Evolutionary conservation across 1,140 invertebrate genomes (phyloP).

Genomic region (Adelges cooleyi): DNA sequence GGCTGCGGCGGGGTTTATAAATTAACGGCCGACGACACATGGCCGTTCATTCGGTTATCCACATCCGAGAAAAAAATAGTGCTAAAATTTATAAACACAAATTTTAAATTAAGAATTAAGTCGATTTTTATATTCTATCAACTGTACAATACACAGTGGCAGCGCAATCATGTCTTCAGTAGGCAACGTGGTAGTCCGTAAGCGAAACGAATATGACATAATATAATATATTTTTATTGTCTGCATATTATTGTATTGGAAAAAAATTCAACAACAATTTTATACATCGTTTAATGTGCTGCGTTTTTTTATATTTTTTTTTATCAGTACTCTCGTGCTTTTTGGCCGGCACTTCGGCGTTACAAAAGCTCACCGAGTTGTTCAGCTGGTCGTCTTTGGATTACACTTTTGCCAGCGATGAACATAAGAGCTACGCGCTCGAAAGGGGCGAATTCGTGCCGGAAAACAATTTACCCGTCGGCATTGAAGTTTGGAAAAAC

Average conservation of each 20-base stretch:
- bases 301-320: neutral
- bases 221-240: too few relatives aligned
- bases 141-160: too few relatives aligned
- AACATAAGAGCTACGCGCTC: constrained; percentile 47
- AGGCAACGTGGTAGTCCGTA: too few relatives aligned
- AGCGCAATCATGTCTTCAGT: too few relatives aligned
- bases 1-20: neutral
- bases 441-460: constrained; percentile 49
- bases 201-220: too few relatives aligned
- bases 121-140: too few relatives aligned
- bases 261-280: too few relatives aligned
- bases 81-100: too few relatives aligned
- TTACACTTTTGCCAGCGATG: constrained; percentile 54
- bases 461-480: constrained; percentile 59
- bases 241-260: too few relatives aligned
- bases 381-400: constrained; percentile 56
- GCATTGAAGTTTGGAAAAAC: constrained; percentile 57
- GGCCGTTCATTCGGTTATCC: neutral
- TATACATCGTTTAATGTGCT: too few relatives aligned
- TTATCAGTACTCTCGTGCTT: constrained; percentile 8
- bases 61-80: neutral
- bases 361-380: constrained; percentile 42
- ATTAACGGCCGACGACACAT: neutral
- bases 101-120: too few relatives aligned
- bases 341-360: neutral